Evolutionary conservation across 2,888 invertebrate species (phyloP), one percentile per base, ranked within the genome.

Genomic region (Pogonocherus hispidulus): DNA sequence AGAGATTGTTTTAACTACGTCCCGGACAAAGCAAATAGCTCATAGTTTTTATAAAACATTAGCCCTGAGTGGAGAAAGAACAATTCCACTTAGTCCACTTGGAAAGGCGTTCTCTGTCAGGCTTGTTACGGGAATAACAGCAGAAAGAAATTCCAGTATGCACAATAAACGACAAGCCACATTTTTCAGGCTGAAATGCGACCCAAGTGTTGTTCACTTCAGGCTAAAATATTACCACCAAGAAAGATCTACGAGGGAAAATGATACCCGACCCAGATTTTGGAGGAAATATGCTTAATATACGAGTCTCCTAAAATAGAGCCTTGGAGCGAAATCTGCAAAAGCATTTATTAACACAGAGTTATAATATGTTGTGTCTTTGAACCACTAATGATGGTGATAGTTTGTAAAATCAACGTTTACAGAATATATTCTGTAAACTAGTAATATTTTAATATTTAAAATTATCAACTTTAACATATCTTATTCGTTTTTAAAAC

Each of bases 181-280:
- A 83, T 83, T 82, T 82, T 82, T 83, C 82, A 83, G 78, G 74
- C 76, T 77, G 81, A 80, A 82, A 82, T 76, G 78, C 78, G 81
- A 81, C 79, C 80, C 81, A 76, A 82, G 81, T 81, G 81, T 81
- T 83, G 81, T 83, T 83, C 83, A 81, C 81, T 82, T 80, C 78
- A 78, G 76, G 73, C 77, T 83, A 82, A 84, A 83, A 83, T 83
- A 83, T 83, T 79, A 78, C 81, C 76, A 69, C 76, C 77, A 78
- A 82, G 82, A 80, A 83, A 82, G 80, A 82, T 80, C 81, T 80
- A 79, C 76, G 76, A 68, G 59, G 60, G 62, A 81, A 81, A 46
- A 63, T 54, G 63, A 63, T 63, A 63, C 44, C 76, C 78, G 79
- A 80, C 79, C 79, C 79, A 79, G 80, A 81, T 81, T 81, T 81